phyloP scores from a whole-genome alignment of 1,140 invertebrate genomes.

The Catajapyx aquilonaris region DNA sequence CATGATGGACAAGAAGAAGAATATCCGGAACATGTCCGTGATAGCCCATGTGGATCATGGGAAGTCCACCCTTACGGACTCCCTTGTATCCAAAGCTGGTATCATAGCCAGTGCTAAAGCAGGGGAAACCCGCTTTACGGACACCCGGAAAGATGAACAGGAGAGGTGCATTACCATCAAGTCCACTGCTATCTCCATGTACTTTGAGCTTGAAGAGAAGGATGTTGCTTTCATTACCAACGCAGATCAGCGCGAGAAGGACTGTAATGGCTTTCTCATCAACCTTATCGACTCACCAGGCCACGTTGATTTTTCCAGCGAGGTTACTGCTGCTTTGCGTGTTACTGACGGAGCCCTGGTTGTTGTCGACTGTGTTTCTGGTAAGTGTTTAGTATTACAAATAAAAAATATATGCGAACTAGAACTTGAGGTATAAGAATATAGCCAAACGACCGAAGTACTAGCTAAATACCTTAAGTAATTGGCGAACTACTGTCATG shows the following conservation, averaged over 20 bases:
- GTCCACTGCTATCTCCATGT: slow-evolving; percentile 97
- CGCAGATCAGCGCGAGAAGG: slow-evolving; percentile 70
- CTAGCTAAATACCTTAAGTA: no score
- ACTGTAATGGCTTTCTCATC: slow-evolving; percentile 89
- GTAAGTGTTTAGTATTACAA: slow-evolving; percentile 27
- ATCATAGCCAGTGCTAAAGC: slow-evolving; percentile 97
- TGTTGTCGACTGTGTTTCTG: slow-evolving; percentile 98
- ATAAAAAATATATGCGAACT: slow-evolving; percentile 1
- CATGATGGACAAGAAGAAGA: slow-evolving; percentile 99
- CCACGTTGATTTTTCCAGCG: slow-evolving; percentile 98
- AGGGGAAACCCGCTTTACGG: slow-evolving; percentile 96
- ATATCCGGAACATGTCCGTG: slow-evolving; percentile 99
- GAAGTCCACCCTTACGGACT: slow-evolving; percentile 98
- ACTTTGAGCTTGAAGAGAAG: slow-evolving; percentile 83
- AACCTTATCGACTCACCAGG: slow-evolving; percentile 98
- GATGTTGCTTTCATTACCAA: slow-evolving; percentile 77
- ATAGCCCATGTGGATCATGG: slow-evolving; percentile 99
- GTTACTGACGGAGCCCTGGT: slow-evolving; percentile 98
- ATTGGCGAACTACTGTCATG: no score
- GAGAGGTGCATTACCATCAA: slow-evolving; percentile 99
- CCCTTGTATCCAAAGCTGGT: slow-evolving; percentile 97
- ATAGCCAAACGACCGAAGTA: no score
- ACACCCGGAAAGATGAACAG: slow-evolving; percentile 98
- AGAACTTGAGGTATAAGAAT: no score
- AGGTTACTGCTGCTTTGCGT: slow-evolving; percentile 95